Evolutionary conservation across 2,797 vertebrate genomes (phyloP).

Genomic region (Propithecus deckenii): DNA sequence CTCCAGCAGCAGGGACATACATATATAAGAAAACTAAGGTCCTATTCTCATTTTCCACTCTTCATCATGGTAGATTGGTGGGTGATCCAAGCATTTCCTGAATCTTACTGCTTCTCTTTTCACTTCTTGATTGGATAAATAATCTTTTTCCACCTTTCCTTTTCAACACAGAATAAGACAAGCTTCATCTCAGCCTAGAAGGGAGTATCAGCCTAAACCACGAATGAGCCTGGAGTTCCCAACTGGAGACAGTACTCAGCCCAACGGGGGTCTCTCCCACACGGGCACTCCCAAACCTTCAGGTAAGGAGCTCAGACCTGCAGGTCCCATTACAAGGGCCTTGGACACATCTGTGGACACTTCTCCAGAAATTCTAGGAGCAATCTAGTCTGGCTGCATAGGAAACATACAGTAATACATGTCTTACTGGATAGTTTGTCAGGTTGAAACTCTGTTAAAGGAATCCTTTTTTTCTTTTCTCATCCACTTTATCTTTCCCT

Average conservation of each 20-base stretch:
- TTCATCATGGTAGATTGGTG: neutral
- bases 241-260: constrained; percentile 89
- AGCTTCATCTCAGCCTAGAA: constrained; percentile 90
- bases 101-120: neutral
- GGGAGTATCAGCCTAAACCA: constrained; percentile 94
- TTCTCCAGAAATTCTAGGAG: neutral
- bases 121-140: neutral
- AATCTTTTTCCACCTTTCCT: neutral
- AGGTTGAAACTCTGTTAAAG: neutral
- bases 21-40: neutral
- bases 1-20: neutral
- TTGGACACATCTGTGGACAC: fast-evolving
- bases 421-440: neutral
- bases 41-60: neutral
- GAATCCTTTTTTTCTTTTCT: neutral
- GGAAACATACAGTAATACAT: neutral
- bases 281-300: constrained; percentile 92
- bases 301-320: constrained; percentile 85
- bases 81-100: neutral
- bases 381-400: neutral
- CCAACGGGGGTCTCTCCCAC: constrained; percentile 94
- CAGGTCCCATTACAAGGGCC: neutral
- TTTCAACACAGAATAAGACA: constrained; percentile 92
- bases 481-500: neutral
- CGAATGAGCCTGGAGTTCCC: constrained; percentile 93